phyloP scores from a whole-genome alignment of 2,113 vertebrate species.

The Callipepla californica region DNA sequence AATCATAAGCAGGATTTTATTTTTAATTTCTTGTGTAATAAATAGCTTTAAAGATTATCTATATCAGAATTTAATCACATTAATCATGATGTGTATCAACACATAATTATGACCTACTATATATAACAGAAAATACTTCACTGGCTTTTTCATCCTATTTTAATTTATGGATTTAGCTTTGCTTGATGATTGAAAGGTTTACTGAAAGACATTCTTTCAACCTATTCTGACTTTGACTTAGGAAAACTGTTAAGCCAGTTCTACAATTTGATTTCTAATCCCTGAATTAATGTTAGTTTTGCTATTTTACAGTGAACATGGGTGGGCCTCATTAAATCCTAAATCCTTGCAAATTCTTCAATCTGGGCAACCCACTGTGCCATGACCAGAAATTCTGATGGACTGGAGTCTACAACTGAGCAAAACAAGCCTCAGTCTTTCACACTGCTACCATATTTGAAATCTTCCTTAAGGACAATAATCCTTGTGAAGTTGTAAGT shows the following conservation, averaged over 20 bases:
- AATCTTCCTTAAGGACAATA: background rate
- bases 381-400: background rate
- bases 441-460: background rate
- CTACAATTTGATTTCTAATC: background rate
- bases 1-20: background rate
- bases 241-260: background rate
- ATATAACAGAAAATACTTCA: background rate
- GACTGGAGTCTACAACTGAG: background rate
- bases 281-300: conserved; percentile 12
- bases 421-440: background rate
- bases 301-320: background rate
- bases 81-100: background rate
- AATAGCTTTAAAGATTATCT: background rate
- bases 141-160: background rate
- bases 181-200: background rate
- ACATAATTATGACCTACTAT: background rate
- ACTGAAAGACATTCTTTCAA: background rate
- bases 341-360: background rate
- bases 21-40: background rate
- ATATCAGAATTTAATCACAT: background rate
- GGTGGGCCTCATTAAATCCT: background rate
- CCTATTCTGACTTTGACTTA: background rate
- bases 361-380: background rate
- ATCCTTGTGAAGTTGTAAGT: background rate
- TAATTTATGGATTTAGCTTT: background rate